These are phyloP conservation scores for Sula dactylatra DNA, from an alignment of 2,113 vertebrate species.

Conservation along the genomic window DNA sequence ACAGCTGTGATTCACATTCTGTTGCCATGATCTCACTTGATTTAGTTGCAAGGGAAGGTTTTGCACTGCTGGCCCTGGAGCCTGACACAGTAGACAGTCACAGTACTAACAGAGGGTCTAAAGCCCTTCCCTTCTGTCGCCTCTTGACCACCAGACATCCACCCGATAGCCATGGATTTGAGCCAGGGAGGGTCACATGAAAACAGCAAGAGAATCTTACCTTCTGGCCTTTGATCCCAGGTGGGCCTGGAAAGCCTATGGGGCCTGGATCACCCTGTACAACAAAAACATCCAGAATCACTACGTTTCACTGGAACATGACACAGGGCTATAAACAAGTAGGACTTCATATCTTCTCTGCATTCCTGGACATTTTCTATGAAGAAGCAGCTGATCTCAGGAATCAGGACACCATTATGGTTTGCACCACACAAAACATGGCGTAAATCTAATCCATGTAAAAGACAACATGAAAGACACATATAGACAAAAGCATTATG, in stretches of 20 bases:
- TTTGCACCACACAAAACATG: neutral
- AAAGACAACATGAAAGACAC: neutral
- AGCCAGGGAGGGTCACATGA: neutral
- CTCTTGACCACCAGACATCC: neutral
- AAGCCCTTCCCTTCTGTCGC: neutral
- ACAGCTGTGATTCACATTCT: neutral
- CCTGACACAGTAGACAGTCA: neutral
- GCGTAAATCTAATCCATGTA: neutral
- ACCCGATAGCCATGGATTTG: neutral
- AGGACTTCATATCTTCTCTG: neutral
- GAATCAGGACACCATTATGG: neutral
- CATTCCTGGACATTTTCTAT: neutral
- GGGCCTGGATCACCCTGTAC: conserved; percentile 85
- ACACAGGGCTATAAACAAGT: neutral
- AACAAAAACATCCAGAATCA: neutral
- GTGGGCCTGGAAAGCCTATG: conserved; percentile 78
- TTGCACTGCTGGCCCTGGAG: neutral
- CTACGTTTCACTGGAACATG: neutral
- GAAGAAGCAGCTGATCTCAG: neutral
- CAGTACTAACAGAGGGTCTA: neutral
- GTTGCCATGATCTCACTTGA: neutral
- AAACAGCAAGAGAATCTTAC: conserved; percentile 71
- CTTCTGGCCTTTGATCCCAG: conserved; percentile 81
- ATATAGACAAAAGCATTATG: neutral
- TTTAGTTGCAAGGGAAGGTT: neutral